Conservation (phyloP, 2,113 vertebrate species). For the Tachysurus fulvidraco region DNA sequence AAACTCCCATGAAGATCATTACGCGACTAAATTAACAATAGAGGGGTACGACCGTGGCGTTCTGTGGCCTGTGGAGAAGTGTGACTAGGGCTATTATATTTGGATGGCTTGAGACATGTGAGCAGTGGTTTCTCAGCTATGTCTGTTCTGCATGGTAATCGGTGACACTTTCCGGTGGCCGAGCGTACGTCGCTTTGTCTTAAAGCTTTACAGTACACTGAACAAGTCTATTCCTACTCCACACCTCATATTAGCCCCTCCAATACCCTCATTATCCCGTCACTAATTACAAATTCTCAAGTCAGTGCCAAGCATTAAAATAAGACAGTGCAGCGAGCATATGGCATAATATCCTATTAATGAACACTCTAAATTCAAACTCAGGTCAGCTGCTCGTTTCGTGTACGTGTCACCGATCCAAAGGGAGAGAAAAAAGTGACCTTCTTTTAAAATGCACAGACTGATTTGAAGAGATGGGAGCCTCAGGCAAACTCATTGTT, state of each 20-base stretch:
- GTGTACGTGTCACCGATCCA: slow-evolving; percentile 87
- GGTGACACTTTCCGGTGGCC: slow-evolving; percentile 33
- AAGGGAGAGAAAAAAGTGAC: slow-evolving; percentile 74
- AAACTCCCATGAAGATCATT: slow-evolving; percentile 66
- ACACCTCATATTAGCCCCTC: slow-evolving; percentile 88
- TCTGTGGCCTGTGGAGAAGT: neutral
- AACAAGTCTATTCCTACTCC: slow-evolving; percentile 75
- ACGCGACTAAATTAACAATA: slow-evolving; percentile 64
- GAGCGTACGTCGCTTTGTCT: slow-evolving; percentile 4
- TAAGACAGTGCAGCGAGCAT: slow-evolving; percentile 95
- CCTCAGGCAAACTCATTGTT: slow-evolving; percentile 74
- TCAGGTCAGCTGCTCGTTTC: slow-evolving; percentile 96
- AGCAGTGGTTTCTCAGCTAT: slow-evolving; percentile 18
- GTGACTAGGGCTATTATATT: slow-evolving; percentile 27
- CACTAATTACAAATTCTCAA: slow-evolving; percentile 99
- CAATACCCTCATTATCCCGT: slow-evolving; percentile 97
- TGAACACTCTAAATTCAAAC: slow-evolving; percentile 99
- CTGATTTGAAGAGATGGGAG: slow-evolving; percentile 67
- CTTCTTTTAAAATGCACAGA: slow-evolving; percentile 83
- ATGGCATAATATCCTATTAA: slow-evolving; percentile 99
- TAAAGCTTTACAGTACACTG: slow-evolving; percentile 65
- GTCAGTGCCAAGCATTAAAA: slow-evolving; percentile 93
- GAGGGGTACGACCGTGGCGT: slow-evolving; percentile 41
- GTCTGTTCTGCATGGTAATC: slow-evolving; percentile 21
- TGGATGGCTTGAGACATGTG: slow-evolving; percentile 24